Percentiles rank a stretch among this genome's conserved stretches.
Conservation (phyloP, 2,113 vertebrate genomes). For the Cryptotis parvus region DNA sequence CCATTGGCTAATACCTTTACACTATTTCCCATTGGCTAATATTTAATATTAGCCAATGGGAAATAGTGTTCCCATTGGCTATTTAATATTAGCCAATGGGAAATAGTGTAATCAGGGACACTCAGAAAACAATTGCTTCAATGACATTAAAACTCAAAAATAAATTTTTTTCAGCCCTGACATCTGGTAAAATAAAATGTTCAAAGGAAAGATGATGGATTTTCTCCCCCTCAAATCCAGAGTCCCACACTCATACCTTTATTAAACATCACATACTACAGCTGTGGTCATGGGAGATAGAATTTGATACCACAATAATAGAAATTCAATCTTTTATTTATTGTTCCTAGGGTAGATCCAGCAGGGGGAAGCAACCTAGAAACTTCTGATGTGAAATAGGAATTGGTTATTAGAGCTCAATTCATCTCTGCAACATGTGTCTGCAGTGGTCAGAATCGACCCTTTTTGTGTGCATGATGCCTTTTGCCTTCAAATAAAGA, state of each 20-base stretch:
- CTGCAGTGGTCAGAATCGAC: neutral
- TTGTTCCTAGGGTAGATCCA: neutral
- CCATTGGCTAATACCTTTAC: neutral
- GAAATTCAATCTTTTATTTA: constrained; percentile 39
- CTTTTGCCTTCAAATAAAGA: constrained; percentile 3
- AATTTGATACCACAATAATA: constrained; percentile 20
- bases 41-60: too few relatives aligned
- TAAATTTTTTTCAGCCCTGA: neutral
- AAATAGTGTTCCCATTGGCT: too few relatives aligned
- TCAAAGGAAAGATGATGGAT: constrained; percentile 29
- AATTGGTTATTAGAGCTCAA: neutral
- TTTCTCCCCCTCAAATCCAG: constrained; percentile 11
- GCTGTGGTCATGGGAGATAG: neutral
- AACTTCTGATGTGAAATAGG: constrained; percentile 20
- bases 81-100: too few relatives aligned
- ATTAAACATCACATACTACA: constrained; percentile 45
- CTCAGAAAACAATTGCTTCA: neutral
- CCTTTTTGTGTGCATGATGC: neutral
- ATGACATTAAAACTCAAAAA: constrained; percentile 10
- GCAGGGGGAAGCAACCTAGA: neutral
- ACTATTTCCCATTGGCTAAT: too few relatives aligned
- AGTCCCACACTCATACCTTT: neutral
- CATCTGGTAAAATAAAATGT: neutral
- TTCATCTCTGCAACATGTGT: neutral
- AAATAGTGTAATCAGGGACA: too few relatives aligned